Base-by-base conservation (phyloP, 2,113 vertebrate species). In the Bettongia penicillata region DNA sequence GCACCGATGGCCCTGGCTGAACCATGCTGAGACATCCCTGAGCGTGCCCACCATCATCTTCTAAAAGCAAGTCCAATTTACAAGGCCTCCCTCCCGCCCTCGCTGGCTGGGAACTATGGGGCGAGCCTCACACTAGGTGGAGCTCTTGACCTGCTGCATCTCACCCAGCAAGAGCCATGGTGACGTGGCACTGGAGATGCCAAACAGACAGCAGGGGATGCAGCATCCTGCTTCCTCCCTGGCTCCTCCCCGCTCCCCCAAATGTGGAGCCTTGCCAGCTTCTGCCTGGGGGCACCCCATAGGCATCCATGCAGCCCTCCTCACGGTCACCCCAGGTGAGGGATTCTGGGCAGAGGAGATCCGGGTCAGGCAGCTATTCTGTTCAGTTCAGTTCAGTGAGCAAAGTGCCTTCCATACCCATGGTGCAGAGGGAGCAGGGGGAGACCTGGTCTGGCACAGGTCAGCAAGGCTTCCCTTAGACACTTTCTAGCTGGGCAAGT, bases 171-270 rank as follows among this genome's bases (percentile, higher is more conserved):
- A 31, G 57, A 3, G 6, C 57, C 10, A 12, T 84, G 37, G 68
- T 84, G 37, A 84, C 68, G 68, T 84, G 68, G 68, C 68, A 22
- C 37, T 0, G n/a, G 68, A 84, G n/a, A 84, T 22, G 16, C 68
- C 68, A 22, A 8, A 2, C 11, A 1, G n/a, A 6, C 43, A n/a
- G 37, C 68, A 0, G 37, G 31, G 19, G n/a, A 8, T 8, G n/a
- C 68, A 22, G 68, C 57, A 84, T 5, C 68, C 68, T 6, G 19
- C n/a, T 43, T 84, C 68, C n/a, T 84, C n/a, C n/a, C 19, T 3
- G 5, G 68, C 16, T n/a, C 68, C 31, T 4, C 68, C 68, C n/a
- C n/a, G 1, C 37, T 2, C 37, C 61, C 61, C 31, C 28, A 14
- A 37, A 43, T 0, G n/a, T 43, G 16, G n/a, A 43, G 68, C 5